A percentile compares a stretch with the other conserved stretches of the same genome.
Evolutionary conservation across 2,888 invertebrate species (phyloP).

Genomic region (Sarcophaga carnaria): DNA sequence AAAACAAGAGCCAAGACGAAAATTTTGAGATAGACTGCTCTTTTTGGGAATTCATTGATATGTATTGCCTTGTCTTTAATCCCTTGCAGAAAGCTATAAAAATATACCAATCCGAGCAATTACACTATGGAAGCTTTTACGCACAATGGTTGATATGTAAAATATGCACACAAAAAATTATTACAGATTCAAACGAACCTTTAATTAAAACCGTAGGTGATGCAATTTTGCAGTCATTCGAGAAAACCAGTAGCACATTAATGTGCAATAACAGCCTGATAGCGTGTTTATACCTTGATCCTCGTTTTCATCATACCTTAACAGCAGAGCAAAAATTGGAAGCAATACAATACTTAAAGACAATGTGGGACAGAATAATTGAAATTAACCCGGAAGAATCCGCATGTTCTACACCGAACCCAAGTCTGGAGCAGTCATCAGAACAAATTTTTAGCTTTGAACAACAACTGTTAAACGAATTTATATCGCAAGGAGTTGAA

Average conservation of each 20-base stretch:
- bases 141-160: conserved; percentile 27
- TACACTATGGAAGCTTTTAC: conserved; percentile 45
- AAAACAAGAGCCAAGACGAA: conserved; percentile 10
- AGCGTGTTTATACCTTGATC: conserved; percentile 37
- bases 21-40: conserved; percentile 9
- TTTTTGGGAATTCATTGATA: conserved; percentile 25
- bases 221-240: conserved; percentile 18
- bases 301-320: conserved; percentile 36
- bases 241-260: conserved; percentile 16
- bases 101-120: conserved; percentile 36
- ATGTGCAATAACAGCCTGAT: conserved; percentile 9
- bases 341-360: conserved; percentile 22
- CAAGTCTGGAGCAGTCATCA: background rate
- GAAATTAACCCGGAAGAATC: conserved; percentile 6
- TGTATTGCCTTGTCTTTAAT: conserved; percentile 29
- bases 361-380: conserved; percentile 29
- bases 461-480: conserved; percentile 20
- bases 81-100: conserved; percentile 41
- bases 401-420: background rate
- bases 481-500: conserved; percentile 22
- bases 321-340: conserved; percentile 20
- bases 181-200: conserved; percentile 11
- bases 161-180: conserved; percentile 24
- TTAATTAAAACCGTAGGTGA: conserved; percentile 17
- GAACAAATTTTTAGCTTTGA: background rate